These are phyloP conservation scores for Heteromyza rotundicornis DNA, from an alignment of 2,888 invertebrate genomes.

Conservation along the genomic window DNA sequence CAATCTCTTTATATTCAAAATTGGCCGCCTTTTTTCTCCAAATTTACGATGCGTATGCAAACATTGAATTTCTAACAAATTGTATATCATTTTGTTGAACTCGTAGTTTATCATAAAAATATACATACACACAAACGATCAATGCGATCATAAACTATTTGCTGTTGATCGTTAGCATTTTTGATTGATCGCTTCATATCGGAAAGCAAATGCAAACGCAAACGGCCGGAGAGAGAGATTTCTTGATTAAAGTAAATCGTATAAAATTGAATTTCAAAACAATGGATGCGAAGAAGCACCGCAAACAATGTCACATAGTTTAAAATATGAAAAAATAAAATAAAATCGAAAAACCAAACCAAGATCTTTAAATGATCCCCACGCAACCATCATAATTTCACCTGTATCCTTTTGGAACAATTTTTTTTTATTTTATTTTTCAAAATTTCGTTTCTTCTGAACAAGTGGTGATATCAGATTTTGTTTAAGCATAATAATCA, in stretches of 20 bases:
- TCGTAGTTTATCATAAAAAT: slow-evolving; percentile 42
- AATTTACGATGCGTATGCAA: slow-evolving; percentile 56
- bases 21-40: too few species aligned
- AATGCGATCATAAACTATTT: slow-evolving; percentile 51
- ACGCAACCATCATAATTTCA: slow-evolving; percentile 49
- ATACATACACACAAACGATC: too few species aligned
- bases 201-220: not conserved
- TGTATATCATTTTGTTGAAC: slow-evolving; percentile 49
- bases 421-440: too few species aligned
- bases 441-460: not conserved
- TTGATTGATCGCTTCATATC: slow-evolving; percentile 59
- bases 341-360: not conserved
- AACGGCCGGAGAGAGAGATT: not conserved
- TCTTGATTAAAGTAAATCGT: slow-evolving; percentile 2
- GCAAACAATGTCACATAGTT: not conserved
- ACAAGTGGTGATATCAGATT: not conserved
- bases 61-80: slow-evolving; percentile 59
- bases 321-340: not conserved
- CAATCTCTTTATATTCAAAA: too few species aligned
- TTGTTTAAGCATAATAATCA: slow-evolving; percentile 30
- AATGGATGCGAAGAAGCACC: not conserved
- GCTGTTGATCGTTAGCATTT: slow-evolving; percentile 46
- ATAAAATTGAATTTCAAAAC: not conserved
- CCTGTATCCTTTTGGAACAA: slow-evolving; percentile 34
- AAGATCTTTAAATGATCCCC: not conserved